These are phyloP conservation scores for zebrafish (Danio rerio) DNA, from an alignment of 2,113 vertebrate genomes.

Conservation along the genomic window DNA sequence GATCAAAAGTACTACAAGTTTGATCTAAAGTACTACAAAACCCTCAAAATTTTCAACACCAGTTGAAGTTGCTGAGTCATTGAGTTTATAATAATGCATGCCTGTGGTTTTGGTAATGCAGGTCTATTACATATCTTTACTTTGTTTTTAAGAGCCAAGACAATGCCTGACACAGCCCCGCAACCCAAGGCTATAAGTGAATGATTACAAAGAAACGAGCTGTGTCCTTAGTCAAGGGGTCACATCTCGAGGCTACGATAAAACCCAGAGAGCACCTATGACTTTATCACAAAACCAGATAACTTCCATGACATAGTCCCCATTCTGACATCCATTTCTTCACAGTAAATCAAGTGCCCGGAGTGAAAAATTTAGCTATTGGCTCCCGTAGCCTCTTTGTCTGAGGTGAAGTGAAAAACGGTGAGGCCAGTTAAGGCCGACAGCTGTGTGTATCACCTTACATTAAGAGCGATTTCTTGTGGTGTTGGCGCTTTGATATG, in stretches of 20 bases:
- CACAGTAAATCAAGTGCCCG: conserved; percentile 21
- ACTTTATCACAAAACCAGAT: conserved; percentile 29
- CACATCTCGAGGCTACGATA: conserved; percentile 52
- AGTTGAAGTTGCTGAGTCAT: neutral
- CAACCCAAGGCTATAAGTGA: conserved; percentile 72
- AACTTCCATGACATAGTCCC: conserved; percentile 18
- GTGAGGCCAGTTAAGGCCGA: conserved; percentile 1
- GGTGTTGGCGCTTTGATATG: too few species aligned
- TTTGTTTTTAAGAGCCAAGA: conserved; percentile 44
- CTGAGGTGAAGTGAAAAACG: conserved; percentile 11
- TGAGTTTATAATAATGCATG: neutral
- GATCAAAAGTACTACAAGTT: neutral
- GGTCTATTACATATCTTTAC: conserved; percentile 45
- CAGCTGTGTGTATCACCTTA: conserved; percentile 36
- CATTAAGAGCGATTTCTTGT: conserved; percentile 29
- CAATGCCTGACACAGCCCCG: conserved; percentile 61
- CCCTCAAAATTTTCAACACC: neutral
- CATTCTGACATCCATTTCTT: neutral
- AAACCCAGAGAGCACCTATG: conserved; percentile 33
- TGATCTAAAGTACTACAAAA: neutral
- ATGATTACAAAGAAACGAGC: conserved; percentile 72
- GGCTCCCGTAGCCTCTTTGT: conserved; percentile 18
- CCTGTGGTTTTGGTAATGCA: conserved; percentile 11
- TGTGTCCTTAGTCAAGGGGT: conserved; percentile 71
- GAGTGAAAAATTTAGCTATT: neutral